Conservation (phyloP, 2,113 vertebrate species). For the Apistogramma diplotaenia region DNA sequence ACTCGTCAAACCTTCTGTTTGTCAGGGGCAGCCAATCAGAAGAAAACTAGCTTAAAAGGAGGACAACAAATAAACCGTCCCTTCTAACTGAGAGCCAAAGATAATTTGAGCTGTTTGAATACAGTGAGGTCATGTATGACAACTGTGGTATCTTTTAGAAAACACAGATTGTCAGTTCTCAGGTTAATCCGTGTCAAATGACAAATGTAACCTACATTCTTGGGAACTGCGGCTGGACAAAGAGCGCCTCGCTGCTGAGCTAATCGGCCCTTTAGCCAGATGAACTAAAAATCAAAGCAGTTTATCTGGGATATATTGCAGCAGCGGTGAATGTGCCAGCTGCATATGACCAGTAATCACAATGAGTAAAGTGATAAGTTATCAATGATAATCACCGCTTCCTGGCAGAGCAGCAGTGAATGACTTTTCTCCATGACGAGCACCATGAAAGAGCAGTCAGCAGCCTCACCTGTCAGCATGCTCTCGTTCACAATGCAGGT, state of each 20-base stretch:
- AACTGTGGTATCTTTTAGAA: too few relatives aligned
- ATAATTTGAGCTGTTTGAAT: too few relatives aligned
- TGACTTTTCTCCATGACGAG: neutral
- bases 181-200: neutral
- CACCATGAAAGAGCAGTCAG: accelerated
- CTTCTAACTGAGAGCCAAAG: too few relatives aligned
- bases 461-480: constrained; percentile 89
- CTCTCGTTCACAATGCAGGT: constrained; percentile 97
- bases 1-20: too few relatives aligned
- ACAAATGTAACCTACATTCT: neutral
- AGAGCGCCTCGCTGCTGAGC: neutral
- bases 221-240: neutral
- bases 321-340: neutral
- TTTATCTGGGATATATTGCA: neutral
- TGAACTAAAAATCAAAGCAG: accelerated
- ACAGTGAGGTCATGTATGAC: too few relatives aligned
- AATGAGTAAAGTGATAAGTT: neutral
- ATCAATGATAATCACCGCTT: neutral
- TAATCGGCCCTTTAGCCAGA: neutral
- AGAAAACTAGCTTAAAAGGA: too few relatives aligned
- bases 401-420: neutral
- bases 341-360: neutral
- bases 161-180: too few relatives aligned
- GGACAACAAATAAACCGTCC: too few relatives aligned
- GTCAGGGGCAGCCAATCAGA: too few relatives aligned